A percentile compares a stretch with the other conserved stretches of the same genome.
Conservation (phyloP, 2,888 invertebrate species). For the Morinoia aosen region DNA sequence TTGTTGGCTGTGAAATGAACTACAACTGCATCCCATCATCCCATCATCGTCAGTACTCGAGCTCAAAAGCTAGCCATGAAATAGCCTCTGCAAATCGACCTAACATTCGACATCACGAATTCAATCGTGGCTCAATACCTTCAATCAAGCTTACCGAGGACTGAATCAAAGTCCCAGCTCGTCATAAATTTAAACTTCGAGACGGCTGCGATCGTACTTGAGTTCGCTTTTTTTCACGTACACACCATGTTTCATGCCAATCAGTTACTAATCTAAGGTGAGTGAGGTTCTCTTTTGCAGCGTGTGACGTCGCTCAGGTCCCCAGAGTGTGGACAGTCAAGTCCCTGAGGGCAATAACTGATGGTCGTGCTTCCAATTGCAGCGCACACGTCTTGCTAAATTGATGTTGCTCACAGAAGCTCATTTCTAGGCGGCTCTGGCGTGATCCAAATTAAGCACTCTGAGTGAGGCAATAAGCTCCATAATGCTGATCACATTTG, state of each 20-base stretch:
- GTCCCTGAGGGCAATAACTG: not conserved
- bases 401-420: not conserved
- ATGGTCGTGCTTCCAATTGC: not conserved
- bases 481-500: not conserved
- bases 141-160: not conserved
- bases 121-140: not conserved
- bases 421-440: not conserved
- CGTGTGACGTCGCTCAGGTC: not conserved
- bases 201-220: not conserved
- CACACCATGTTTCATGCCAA: not conserved
- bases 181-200: not conserved
- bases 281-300: not conserved
- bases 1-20: not conserved
- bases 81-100: not conserved
- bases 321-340: not conserved
- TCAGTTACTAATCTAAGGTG: not conserved
- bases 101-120: not conserved
- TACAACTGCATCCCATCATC: not conserved
- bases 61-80: not conserved
- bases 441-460: not conserved
- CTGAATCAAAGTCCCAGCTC: not conserved
- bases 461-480: slow-evolving; percentile 17
- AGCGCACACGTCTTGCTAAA: not conserved
- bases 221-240: not conserved
- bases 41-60: not conserved